Percentiles rank a stretch among this genome's conserved stretches.
These are phyloP conservation scores for Rhinichthys osculus DNA, from an alignment of 2,797 vertebrate genomes.

Conservation along the genomic window DNA sequence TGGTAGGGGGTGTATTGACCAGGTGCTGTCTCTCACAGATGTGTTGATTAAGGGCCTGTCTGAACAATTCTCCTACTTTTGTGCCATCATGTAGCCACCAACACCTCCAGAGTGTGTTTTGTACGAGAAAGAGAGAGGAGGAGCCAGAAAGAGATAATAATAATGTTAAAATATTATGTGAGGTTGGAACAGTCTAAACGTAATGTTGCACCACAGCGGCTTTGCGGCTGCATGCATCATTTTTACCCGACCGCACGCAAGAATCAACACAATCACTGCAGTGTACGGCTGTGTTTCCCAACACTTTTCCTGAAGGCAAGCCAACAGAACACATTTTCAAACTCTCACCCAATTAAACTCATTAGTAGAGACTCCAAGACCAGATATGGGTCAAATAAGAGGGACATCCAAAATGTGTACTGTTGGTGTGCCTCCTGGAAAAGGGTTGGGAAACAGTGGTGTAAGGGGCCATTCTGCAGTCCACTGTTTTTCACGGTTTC, in stretches of 20 bases:
- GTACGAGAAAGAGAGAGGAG: background rate
- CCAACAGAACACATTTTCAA: background rate
- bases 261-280: slow-evolving; percentile 21
- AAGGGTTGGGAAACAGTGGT: background rate
- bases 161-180: background rate
- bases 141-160: background rate
- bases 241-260: background rate
- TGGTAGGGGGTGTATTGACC: slow-evolving; percentile 49
- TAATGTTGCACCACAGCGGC: background rate
- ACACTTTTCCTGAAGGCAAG: background rate
- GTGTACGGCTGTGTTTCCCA: background rate
- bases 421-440: background rate
- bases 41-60: slow-evolving; percentile 53
- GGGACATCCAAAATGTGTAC: background rate
- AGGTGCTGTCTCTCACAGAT: slow-evolving; percentile 32
- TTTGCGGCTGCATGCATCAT: background rate
- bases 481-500: background rate
- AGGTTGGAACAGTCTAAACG: background rate
- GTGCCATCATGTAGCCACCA: slow-evolving; percentile 10
- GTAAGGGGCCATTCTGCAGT: background rate
- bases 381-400: background rate
- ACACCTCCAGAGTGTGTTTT: slow-evolving; percentile 23
- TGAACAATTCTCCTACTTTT: slow-evolving; percentile 38
- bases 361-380: background rate
- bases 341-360: background rate